A percentile compares a stretch with the other conserved stretches of the same genome.
These are phyloP conservation scores for Gymnoscopelus microlampas DNA, from an alignment of 2,797 vertebrate genomes.

Conservation along the genomic window DNA sequence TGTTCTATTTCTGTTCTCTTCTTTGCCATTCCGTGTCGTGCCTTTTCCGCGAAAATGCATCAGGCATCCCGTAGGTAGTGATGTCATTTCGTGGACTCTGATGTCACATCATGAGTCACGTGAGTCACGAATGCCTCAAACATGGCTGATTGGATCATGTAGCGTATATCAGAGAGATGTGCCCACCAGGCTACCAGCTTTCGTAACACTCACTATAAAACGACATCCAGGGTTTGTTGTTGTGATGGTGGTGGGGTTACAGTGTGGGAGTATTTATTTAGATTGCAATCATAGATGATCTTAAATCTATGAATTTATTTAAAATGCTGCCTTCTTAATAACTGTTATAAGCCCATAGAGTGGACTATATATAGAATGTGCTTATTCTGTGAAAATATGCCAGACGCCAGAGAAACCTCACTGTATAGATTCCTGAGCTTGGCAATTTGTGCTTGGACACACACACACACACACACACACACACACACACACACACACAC, in stretches of 20 bases:
- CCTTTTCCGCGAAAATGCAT: constrained; percentile 59
- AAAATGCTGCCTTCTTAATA: too few relatives aligned
- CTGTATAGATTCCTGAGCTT: constrained; percentile 38
- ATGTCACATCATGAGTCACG: constrained; percentile 76
- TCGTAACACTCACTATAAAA: too few relatives aligned
- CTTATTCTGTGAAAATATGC: constrained; percentile 49
- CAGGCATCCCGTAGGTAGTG: constrained; percentile 38
- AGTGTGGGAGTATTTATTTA: too few relatives aligned
- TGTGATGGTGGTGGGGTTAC: too few relatives aligned
- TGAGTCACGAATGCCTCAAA: constrained; percentile 28
- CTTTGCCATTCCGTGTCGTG: constrained; percentile 19
- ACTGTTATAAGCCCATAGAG: not conserved
- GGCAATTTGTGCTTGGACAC: constrained; percentile 59
- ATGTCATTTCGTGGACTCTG: constrained; percentile 74
- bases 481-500: too few relatives aligned
- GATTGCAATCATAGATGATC: too few relatives aligned
- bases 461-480: constrained; percentile 14
- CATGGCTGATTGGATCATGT: constrained; percentile 39
- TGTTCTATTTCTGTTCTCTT: not conserved
- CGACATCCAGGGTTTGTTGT: too few relatives aligned
- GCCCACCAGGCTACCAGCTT: too few relatives aligned
- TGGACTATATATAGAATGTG: not conserved
- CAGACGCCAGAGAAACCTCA: constrained; percentile 26
- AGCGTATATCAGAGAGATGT: too few relatives aligned
- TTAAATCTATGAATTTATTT: too few relatives aligned